These are phyloP conservation scores for Diplodus puntazzo DNA, from an alignment of 2,797 vertebrate genomes.

Conservation along the genomic window DNA sequence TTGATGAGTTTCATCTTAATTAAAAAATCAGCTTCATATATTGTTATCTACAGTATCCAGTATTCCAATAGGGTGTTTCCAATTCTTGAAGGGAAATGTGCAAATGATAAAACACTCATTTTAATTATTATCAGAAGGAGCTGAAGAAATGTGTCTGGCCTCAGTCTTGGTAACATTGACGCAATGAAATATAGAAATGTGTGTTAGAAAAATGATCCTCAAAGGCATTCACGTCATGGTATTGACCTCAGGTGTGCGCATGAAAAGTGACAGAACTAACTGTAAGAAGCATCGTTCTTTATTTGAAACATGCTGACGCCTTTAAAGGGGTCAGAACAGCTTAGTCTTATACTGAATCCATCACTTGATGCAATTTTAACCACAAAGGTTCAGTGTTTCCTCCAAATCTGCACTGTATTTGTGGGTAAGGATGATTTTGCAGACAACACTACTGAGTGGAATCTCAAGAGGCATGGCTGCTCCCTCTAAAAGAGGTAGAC, in stretches of 20 bases:
- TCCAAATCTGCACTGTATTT: background rate
- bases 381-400: background rate
- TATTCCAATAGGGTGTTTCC: background rate
- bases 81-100: too few relatives aligned
- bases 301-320: background rate
- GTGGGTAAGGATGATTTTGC: background rate
- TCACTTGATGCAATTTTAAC: background rate
- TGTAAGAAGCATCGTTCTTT: background rate
- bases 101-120: too few relatives aligned
- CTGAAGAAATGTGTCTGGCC: background rate
- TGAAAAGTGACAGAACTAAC: background rate
- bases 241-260: background rate
- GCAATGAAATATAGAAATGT: too few relatives aligned
- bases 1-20: background rate
- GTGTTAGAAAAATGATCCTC: background rate
- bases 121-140: background rate
- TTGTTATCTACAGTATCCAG: background rate
- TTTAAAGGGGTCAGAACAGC: background rate
- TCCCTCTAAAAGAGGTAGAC: conserved; percentile 16
- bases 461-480: background rate
- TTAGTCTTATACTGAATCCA: background rate
- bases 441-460: background rate
- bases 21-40: background rate
- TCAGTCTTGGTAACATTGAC: too few relatives aligned
- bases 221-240: background rate